Evolutionary conservation across 1,140 invertebrate genomes (phyloP), one percentile per base, ranked within the genome.

Genomic region (Trichogramma pretiosum): DNA sequence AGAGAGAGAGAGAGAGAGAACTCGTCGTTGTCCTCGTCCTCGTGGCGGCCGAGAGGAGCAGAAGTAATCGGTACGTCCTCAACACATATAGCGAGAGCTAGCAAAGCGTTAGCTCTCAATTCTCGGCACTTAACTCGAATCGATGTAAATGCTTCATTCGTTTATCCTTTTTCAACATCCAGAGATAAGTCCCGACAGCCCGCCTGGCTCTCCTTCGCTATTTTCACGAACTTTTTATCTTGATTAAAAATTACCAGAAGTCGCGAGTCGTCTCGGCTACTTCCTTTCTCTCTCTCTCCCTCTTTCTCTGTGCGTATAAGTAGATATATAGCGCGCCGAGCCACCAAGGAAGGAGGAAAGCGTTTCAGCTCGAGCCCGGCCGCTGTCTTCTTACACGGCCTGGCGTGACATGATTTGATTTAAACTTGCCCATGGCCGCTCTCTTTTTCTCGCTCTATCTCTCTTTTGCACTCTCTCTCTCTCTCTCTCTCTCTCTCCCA

Each of bases 401-500:
- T 32, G 37, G 35, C 28, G 43, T 39, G 43, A 53, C 38, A 54
- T 58, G 52, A 62, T 61, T 62, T 61, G 56, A 60, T 62, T 61
- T 58, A 60, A 62, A 62, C 52, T 61, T 62, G 54, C 52, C 54
- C 52, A 44, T 48, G n/a, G 23, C 50, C 21, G 9, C 18, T 14
- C 24, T 28, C 24, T 28, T n/a, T n/a, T n/a, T n/a, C n/a, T 28
- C 24, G 24, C 24, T 34, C 33, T 34, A 7, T 13, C 26, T 30
- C 26, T 30, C 8, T 13, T 30, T 13, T 13, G 13, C 26, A 30
- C 7, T 30, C 26, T 30, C 26, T 13, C 7, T 13, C 7, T 30
- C 26, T 7, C n/a, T n/a, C n/a, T n/a, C n/a, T n/a, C n/a, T n/a
- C n/a, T n/a, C n/a, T n/a, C n/a, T n/a, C n/a, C n/a, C n/a, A n/a